phyloP scores from a whole-genome alignment of 2,888 invertebrate species.

The Nemoura dubitans region DNA sequence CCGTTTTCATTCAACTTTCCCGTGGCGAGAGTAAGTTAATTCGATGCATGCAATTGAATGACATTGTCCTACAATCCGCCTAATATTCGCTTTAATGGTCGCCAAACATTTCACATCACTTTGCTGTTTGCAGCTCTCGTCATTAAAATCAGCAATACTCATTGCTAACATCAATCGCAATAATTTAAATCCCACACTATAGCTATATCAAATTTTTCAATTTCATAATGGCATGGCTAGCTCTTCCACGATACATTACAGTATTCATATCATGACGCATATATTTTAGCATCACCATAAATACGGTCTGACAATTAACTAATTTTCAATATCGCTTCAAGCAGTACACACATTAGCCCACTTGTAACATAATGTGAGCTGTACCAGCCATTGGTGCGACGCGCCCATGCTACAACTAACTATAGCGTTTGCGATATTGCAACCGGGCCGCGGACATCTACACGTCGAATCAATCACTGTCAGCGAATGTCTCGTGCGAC shows the following conservation, averaged over 20 bases:
- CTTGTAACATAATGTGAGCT: not conserved
- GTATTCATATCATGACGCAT: not conserved
- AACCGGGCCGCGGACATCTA: not conserved
- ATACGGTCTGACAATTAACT: not conserved
- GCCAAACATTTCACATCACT: not conserved
- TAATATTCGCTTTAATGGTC: not conserved
- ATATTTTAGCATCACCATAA: not conserved
- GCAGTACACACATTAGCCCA: not conserved
- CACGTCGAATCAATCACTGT: conserved; percentile 5
- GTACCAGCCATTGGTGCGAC: too few species aligned
- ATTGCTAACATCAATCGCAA: not conserved
- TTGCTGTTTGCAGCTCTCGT: not conserved
- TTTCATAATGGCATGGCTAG: not conserved
- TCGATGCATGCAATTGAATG: not conserved
- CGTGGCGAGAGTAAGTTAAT: not conserved
- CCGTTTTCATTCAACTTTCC: not conserved
- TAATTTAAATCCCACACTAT: not conserved
- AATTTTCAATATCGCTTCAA: not conserved
- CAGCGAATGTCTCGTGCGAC: not conserved
- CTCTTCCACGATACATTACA: not conserved
- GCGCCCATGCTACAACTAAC: too few species aligned
- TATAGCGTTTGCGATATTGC: not conserved
- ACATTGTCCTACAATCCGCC: too few species aligned
- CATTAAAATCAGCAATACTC: not conserved
- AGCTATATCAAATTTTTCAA: not conserved